A percentile compares a stretch with the other conserved stretches of the same genome.
These are phyloP conservation scores for Mormyrops boulengeri DNA, from an alignment of 2,797 vertebrate genomes.

Conservation along the genomic window DNA sequence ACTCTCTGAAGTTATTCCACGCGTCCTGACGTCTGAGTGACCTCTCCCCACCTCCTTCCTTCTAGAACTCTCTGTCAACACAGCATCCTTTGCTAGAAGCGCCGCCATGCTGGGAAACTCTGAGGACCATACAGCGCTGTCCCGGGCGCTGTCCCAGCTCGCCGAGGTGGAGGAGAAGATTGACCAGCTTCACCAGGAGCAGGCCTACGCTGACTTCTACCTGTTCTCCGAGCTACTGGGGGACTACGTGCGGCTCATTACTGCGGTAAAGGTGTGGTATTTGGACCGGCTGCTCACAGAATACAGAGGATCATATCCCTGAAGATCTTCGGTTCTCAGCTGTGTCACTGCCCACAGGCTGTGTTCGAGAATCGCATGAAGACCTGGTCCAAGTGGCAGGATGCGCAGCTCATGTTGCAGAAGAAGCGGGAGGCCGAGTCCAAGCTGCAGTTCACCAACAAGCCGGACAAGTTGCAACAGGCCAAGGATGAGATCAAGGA, in stretches of 20 bases:
- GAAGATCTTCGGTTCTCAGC: background rate
- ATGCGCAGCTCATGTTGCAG: constrained; percentile 86
- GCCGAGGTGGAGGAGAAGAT: constrained; percentile 97
- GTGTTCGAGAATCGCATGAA: constrained; percentile 94
- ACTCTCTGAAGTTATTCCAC: background rate
- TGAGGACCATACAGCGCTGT: constrained; percentile 92
- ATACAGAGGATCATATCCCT: background rate
- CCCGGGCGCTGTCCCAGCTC: constrained; percentile 88
- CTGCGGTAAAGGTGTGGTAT: constrained; percentile 80
- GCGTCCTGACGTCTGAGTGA: background rate
- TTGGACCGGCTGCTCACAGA: background rate
- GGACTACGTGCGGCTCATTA: constrained; percentile 90
- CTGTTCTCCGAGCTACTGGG: constrained; percentile 88
- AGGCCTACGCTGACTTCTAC: constrained; percentile 89
- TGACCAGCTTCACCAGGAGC: constrained; percentile 89
- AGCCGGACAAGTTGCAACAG: constrained; percentile 92
- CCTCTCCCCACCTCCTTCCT: constrained; percentile 19
- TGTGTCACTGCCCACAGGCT: constrained; percentile 57
- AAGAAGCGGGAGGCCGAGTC: constrained; percentile 91
- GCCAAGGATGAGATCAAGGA: constrained; percentile 94
- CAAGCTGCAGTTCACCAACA: constrained; percentile 89
- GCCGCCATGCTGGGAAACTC: constrained; percentile 97
- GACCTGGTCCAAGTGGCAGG: constrained; percentile 97
- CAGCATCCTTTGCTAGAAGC: constrained; percentile 89
- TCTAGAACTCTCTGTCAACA: constrained; percentile 87